These are phyloP conservation scores for Coenonympha glycerion DNA, from an alignment of 2,888 invertebrate genomes.

Conservation along the genomic window DNA sequence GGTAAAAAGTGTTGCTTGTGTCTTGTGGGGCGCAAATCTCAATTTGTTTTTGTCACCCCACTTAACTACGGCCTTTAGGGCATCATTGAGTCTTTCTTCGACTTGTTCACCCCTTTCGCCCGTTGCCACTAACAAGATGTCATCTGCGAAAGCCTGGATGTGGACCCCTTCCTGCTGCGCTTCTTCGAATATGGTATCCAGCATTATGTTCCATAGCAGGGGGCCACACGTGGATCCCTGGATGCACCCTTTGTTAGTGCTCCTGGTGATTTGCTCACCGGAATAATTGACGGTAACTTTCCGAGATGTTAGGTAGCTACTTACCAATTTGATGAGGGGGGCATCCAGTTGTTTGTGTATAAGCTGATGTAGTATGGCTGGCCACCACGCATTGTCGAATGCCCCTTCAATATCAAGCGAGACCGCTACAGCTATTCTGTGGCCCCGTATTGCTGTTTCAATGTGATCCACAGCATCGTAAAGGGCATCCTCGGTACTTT, in stretches of 20 bases:
- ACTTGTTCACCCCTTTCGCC: no score
- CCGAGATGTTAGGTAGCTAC: background rate
- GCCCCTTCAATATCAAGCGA: slow-evolving; percentile 5
- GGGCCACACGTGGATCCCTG: slow-evolving; percentile 1
- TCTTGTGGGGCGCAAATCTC: background rate
- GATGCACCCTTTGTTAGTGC: background rate
- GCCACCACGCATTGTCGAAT: background rate
- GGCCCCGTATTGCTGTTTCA: background rate
- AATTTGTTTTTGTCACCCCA: background rate
- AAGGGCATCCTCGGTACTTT: background rate
- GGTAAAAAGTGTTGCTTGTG: background rate
- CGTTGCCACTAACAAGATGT: background rate
- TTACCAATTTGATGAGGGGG: background rate
- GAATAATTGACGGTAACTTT: background rate
- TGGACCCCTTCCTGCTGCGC: background rate
- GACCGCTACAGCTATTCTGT: background rate
- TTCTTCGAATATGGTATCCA: background rate
- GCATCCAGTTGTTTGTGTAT: background rate
- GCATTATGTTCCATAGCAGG: background rate
- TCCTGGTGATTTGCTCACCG: background rate
- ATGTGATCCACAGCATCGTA: background rate
- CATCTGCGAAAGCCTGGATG: background rate
- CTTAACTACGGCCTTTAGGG: no score
- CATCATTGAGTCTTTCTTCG: no score
- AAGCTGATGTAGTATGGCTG: background rate